Base-by-base conservation (phyloP, 2,797 vertebrate species). In the Chelon auratus region DNA sequence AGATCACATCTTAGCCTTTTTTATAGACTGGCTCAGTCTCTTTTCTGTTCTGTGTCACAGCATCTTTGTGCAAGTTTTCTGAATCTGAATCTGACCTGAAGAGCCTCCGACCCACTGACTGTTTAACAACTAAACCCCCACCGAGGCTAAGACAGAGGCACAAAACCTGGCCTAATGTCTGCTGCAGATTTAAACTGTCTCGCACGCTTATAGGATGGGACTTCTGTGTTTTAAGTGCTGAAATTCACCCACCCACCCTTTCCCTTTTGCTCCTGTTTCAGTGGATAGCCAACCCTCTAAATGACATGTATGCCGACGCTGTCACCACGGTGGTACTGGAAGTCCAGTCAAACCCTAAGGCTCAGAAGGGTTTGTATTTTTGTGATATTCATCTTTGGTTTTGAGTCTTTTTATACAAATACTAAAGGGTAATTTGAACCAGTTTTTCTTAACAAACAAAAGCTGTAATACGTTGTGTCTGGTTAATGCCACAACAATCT, bases 241-340 rank as follows among this genome's bases (percentile, higher is more conserved):
- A 24, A 3, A 0, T 61, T 63, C 30, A 30, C 20, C 22, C 17
- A 40, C 9, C 13, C 2, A 0, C 1, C 4, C 0, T 3, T 20
- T 48, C 17, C 54, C 56, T 52, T 65, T 18, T 0, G 48, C 18
- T 53, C 48, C 5, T 53, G 22, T 77, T 64, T 33, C 82, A 98
- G 97, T 98, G 96, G 96, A 90, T 96, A 45, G 96, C 96, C 10
- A 97, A 98, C 88, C 96, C 96, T 82, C 94, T 97, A 68, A 97
- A 97, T 43, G 97, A 98, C 78, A 97, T 97, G 96, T 97, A 97
- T 36, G 96, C 97, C 3, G 97, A 97, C 50, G 96, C 96, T 0
- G 95, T 97, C 75, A 97, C 95, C 57, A 97, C 96, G 0, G 95
- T 98, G 53, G 96, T 97, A 58, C 77, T 98, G 81, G 96, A 97